Evolutionary conservation across 2,113 vertebrate species (phyloP).

Genomic region (Illadopsis cleaveri): DNA sequence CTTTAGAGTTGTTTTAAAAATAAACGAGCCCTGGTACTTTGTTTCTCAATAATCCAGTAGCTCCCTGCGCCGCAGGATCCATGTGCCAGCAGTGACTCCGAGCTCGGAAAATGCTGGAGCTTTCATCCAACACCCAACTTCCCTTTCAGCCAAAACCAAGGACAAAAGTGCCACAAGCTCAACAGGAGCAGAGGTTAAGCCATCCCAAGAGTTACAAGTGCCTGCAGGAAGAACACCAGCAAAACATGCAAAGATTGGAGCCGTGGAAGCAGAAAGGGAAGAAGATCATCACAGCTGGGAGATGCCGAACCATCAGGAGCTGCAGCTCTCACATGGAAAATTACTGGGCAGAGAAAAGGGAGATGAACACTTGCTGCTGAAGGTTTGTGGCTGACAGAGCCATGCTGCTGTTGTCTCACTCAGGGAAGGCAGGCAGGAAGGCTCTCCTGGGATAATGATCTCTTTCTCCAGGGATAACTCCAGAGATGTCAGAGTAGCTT

Average conservation of each 20-base stretch:
- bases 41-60: not conserved
- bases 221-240: not conserved
- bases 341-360: accelerated
- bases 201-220: not conserved
- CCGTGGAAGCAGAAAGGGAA: accelerated
- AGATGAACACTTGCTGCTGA: not conserved
- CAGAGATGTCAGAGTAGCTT: not conserved
- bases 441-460: not conserved
- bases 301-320: accelerated
- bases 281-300: accelerated
- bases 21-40: not conserved
- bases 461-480: not conserved
- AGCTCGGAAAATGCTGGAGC: accelerated
- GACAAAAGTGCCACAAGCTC: not conserved
- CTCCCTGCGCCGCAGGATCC: not conserved
- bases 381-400: not conserved
- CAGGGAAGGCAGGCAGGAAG: not conserved
- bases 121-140: not conserved
- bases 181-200: accelerated
- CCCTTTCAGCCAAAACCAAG: not conserved
- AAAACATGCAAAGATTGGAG: accelerated
- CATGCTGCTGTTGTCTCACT: accelerated
- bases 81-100: accelerated
- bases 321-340: not conserved
- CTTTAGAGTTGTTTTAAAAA: not conserved